phyloP scores from a whole-genome alignment of 2,797 vertebrate genomes.

The Rhinogobio ventralis region DNA sequence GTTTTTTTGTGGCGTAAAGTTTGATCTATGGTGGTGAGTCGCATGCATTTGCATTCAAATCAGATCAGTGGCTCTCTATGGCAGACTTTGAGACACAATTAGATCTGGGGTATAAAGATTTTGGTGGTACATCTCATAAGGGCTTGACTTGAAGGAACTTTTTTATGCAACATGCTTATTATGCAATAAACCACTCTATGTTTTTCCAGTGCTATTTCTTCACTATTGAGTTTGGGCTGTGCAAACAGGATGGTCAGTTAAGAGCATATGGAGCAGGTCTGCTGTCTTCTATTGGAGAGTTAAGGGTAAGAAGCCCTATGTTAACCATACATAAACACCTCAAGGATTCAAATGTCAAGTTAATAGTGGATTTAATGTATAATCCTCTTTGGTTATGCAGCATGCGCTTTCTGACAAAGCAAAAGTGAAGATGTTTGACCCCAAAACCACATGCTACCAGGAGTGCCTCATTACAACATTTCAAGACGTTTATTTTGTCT shows the following conservation, averaged over 20 bases:
- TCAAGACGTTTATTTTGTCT: conserved; percentile 97
- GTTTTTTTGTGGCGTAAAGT: conserved; percentile 27
- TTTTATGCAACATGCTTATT: not conserved
- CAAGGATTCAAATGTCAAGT: conserved; percentile 18
- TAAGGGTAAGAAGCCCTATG: conserved; percentile 80
- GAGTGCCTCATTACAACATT: conserved; percentile 98
- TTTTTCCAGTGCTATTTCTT: conserved; percentile 94
- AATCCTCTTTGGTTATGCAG: conserved; percentile 70
- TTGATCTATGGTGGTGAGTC: conserved; percentile 44
- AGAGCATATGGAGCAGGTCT: conserved; percentile 95
- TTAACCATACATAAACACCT: not conserved
- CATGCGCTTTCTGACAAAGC: conserved; percentile 95
- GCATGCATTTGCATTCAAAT: conserved; percentile 49
- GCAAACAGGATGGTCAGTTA: conserved; percentile 95
- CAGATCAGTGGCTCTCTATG: not conserved
- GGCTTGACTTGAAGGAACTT: not conserved
- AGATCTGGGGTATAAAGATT: not conserved
- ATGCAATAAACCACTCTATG: not conserved
- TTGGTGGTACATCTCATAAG: conserved; percentile 16
- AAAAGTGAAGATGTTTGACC: conserved; percentile 91
- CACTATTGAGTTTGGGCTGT: conserved; percentile 97
- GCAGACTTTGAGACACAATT: conserved; percentile 10
- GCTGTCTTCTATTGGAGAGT: conserved; percentile 94
- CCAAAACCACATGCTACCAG: conserved; percentile 91
- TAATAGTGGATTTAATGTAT: not conserved